Conservation (phyloP, 2,113 vertebrate genomes). For the Nyctereutes procyonoides region DNA sequence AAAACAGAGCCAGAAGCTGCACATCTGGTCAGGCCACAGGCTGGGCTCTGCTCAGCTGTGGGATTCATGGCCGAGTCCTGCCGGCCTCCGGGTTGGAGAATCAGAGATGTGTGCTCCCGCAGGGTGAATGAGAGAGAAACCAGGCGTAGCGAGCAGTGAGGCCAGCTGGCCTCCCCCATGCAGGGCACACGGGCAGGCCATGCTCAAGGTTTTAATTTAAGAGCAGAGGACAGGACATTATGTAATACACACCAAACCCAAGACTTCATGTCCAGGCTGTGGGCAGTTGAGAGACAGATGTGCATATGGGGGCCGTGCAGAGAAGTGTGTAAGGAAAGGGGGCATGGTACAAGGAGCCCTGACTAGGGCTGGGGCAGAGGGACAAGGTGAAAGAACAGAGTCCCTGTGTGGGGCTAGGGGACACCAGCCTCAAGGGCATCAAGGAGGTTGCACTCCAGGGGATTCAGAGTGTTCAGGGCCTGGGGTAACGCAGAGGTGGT, state of each 20-base stretch:
- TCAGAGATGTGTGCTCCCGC: neutral
- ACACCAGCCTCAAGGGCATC: neutral
- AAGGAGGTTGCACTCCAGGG: neutral
- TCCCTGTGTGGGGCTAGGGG: neutral
- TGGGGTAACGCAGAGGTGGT: neutral
- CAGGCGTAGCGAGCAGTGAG: neutral
- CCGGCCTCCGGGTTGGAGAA: neutral
- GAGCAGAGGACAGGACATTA: neutral
- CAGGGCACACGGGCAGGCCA: neutral
- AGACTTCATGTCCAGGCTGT: neutral
- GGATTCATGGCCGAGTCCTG: neutral
- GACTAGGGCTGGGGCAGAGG: neutral
- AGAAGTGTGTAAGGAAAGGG: neutral
- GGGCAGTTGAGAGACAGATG: neutral
- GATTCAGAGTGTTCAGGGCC: neutral
- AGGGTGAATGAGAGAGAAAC: neutral
- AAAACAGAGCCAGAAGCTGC: neutral
- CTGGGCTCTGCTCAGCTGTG: neutral
- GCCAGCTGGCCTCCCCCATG: neutral
- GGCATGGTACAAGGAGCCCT: neutral
- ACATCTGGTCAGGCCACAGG: rapidly evolving
- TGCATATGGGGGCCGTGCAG: rapidly evolving
- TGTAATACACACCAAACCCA: neutral
- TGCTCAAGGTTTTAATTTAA: neutral
- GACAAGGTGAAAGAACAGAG: neutral